Conservation (phyloP, 2,797 vertebrate genomes). For the Zalophus californianus region DNA sequence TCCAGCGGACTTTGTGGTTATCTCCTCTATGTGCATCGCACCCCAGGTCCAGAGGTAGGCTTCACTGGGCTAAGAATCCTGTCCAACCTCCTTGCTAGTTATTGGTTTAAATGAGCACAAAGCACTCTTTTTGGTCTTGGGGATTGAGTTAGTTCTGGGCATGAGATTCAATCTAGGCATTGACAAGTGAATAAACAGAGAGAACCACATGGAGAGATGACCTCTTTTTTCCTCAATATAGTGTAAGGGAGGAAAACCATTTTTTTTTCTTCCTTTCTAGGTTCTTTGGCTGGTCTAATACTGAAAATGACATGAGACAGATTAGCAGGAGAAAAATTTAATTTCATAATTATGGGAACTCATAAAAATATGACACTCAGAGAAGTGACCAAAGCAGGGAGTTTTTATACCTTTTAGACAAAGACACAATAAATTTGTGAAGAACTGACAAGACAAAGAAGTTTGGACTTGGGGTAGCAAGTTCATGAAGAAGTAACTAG, state of each 20-base stretch:
- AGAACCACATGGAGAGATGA: not conserved
- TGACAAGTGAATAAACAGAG: not conserved
- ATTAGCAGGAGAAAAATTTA: not conserved
- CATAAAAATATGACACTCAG: not conserved
- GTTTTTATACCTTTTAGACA: not conserved
- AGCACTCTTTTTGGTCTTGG: not conserved
- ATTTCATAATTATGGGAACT: not conserved
- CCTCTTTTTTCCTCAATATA: not conserved
- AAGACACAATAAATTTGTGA: not conserved
- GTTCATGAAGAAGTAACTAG: not conserved
- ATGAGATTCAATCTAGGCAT: not conserved
- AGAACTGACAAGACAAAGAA: not conserved
- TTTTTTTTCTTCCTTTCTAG: too few species aligned
- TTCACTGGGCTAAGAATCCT: not conserved
- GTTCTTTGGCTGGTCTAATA: not conserved
- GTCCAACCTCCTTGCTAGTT: not conserved
- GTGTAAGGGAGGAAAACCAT: not conserved
- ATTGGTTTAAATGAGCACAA: constrained; percentile 28
- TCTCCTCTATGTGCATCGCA: not conserved
- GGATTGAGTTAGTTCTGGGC: not conserved
- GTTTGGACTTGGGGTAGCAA: not conserved
- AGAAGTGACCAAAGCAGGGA: not conserved
- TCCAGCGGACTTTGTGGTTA: not conserved
- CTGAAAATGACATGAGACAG: not conserved
- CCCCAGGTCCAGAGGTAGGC: not conserved